Conservation (phyloP, 1,140 invertebrate genomes). For the Lamellibrachia luymesi region DNA sequence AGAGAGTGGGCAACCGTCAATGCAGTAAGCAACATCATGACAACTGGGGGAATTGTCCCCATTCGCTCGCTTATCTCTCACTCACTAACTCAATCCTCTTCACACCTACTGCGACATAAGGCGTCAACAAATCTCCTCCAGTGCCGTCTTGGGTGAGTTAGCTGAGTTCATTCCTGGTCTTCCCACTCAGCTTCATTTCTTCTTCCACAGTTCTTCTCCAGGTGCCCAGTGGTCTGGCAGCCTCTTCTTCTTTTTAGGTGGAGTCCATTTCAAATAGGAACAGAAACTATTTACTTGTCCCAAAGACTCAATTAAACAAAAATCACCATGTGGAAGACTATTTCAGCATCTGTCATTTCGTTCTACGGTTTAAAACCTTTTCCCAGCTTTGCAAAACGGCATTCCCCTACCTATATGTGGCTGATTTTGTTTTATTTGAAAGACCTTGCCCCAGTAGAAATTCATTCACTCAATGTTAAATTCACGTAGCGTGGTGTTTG, state of each 20-base stretch:
- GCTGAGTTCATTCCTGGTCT: too few relatives aligned
- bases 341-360: neutral
- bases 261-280: too few relatives aligned
- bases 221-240: too few relatives aligned
- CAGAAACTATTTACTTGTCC: too few relatives aligned
- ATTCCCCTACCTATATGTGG: neutral
- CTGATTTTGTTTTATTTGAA: neutral
- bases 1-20: slow-evolving; percentile 53
- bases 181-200: neutral
- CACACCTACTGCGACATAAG: neutral
- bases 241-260: too few relatives aligned
- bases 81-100: neutral
- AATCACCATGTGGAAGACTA: too few relatives aligned
- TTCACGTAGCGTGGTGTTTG: neutral
- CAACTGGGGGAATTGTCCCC: neutral
- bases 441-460: too few relatives aligned
- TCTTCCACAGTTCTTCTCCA: neutral
- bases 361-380: neutral
- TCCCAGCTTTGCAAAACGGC: neutral
- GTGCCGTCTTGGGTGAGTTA: neutral
- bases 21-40: slow-evolving; percentile 39
- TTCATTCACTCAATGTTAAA: neutral
- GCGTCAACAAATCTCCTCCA: neutral
- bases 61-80: neutral
- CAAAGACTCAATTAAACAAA: too few relatives aligned